A percentile compares a stretch with the other conserved stretches of the same genome.
Evolutionary conservation across 2,113 vertebrate genomes (phyloP).

Genomic region (Bos indicus): DNA sequence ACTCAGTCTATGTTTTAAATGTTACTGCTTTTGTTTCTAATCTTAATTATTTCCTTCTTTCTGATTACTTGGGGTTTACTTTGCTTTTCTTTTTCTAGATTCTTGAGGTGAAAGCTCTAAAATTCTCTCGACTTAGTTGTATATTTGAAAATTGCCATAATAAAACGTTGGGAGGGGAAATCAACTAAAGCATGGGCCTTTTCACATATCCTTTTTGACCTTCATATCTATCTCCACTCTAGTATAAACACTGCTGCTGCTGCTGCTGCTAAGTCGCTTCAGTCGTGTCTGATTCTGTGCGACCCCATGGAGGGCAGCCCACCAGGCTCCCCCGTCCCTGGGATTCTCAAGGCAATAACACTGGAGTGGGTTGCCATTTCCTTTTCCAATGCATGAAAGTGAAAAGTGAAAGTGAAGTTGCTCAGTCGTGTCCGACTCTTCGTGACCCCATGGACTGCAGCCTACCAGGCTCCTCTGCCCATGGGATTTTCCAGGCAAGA

Average conservation of each 20-base stretch:
- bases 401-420: no score
- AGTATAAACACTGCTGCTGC: neutral
- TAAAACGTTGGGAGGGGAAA: neutral
- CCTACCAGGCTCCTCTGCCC: no score
- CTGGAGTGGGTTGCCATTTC: no score
- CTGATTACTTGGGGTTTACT: neutral
- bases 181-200: neutral
- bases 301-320: no score
- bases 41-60: neutral
- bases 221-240: neutral
- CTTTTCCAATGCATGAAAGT: no score
- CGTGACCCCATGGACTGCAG: no score
- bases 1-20: neutral
- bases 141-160: neutral
- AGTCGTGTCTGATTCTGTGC: no score
- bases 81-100: neutral
- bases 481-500: no score
- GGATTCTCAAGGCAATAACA: no score
- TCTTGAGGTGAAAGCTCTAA: neutral
- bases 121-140: neutral
- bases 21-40: neutral
- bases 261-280: no score
- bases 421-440: no score
- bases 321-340: no score
- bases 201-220: neutral